phyloP scores from a whole-genome alignment of 2,888 invertebrate species.

The Tridacna crocea region DNA sequence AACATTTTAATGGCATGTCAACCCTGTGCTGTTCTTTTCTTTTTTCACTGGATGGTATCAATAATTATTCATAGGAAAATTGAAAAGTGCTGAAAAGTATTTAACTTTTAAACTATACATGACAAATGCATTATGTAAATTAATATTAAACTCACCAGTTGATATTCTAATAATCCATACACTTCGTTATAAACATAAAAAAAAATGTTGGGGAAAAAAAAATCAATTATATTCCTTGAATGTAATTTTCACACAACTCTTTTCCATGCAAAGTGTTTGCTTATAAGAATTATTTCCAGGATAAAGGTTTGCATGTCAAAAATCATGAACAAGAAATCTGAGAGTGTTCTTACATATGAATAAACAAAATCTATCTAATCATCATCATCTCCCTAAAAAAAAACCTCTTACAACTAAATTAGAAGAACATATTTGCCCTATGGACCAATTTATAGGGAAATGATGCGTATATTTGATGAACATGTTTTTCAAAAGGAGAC shows the following conservation, averaged over 20 bases:
- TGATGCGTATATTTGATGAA: conserved; percentile 43
- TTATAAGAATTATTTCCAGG: background rate
- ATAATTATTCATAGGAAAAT: conserved; percentile 23
- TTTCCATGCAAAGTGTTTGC: conserved; percentile 12
- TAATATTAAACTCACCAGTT: conserved; percentile 21
- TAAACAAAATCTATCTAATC: conserved; percentile 25
- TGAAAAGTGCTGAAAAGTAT: conserved; percentile 12
- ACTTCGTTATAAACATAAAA: background rate
- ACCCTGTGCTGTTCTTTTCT: background rate
- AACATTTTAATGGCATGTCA: conserved; percentile 14
- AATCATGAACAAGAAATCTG: conserved; percentile 20
- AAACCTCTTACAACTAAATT: conserved; percentile 22
- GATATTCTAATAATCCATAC: conserved; percentile 23
- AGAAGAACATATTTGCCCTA: conserved; percentile 23
- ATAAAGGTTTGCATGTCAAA: conserved; percentile 14
- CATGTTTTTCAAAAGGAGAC: conserved; percentile 30
- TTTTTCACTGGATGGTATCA: background rate
- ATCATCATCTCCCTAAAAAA: background rate
- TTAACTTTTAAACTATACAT: background rate
- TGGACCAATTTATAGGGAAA: conserved; percentile 52
- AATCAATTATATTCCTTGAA: background rate
- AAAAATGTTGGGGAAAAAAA: background rate
- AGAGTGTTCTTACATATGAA: conserved; percentile 24
- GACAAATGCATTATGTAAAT: background rate
- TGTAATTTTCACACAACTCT: conserved; percentile 15